Percentiles rank a stretch among this genome's conserved stretches.
Evolutionary conservation across 2,113 vertebrate genomes (phyloP).

Genomic region (Chaetops frenatus): DNA sequence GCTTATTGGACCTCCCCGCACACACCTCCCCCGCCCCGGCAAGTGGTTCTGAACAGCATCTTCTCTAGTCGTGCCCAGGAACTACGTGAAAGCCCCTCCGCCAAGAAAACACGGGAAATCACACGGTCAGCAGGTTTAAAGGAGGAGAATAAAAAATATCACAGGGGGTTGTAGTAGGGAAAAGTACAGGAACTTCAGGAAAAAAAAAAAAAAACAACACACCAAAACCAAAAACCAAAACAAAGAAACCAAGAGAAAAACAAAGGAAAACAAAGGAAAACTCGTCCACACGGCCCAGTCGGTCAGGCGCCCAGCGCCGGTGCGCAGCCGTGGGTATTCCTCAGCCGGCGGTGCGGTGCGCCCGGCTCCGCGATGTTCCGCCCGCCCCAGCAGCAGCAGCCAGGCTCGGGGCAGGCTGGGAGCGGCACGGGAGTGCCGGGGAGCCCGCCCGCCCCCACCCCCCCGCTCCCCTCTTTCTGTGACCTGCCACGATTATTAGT

Average conservation of each 20-base stretch:
- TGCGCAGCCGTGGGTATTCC: neutral
- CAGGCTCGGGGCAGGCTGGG: neutral
- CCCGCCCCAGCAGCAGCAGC: neutral
- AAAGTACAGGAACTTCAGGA: neutral
- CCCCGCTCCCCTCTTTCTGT: constrained; percentile 49
- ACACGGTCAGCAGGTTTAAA: neutral
- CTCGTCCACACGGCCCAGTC: neutral
- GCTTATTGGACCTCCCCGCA: neutral
- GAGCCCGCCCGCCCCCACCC: neutral
- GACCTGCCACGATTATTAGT: constrained; percentile 73
- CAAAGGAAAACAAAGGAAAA: neutral
- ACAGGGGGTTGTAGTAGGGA: neutral
- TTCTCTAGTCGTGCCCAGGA: neutral
- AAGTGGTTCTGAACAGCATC: neutral
- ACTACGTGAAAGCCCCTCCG: neutral
- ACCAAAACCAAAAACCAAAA: neutral
- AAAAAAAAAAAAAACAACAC: neutral
- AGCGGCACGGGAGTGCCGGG: neutral
- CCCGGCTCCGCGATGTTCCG: neutral
- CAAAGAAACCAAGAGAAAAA: neutral
- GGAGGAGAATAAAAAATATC: neutral
- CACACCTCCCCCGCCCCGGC: neutral
- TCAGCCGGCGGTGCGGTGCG: neutral
- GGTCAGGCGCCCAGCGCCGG: neutral
- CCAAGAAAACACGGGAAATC: neutral